phyloP scores from a whole-genome alignment of 2,797 vertebrate genomes.

The Alectoris magna region DNA sequence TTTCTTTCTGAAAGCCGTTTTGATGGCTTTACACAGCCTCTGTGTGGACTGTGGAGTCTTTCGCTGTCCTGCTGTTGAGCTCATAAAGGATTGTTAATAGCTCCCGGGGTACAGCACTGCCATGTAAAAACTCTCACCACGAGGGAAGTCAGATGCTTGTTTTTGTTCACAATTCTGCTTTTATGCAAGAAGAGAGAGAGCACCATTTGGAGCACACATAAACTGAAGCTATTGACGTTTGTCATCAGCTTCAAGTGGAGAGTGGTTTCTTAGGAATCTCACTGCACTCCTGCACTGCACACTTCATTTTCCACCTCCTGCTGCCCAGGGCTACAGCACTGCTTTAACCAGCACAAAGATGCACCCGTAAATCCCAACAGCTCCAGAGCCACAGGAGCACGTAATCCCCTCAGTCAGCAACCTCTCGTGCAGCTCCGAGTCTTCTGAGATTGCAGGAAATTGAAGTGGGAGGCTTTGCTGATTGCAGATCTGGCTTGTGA shows the following conservation, averaged over 20 bases:
- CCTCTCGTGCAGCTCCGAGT: conserved; percentile 61
- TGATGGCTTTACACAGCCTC: not conserved
- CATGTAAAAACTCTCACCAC: conserved; percentile 12
- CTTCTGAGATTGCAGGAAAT: conserved; percentile 68
- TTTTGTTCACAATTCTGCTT: conserved; percentile 35
- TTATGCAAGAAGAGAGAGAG: conserved; percentile 23
- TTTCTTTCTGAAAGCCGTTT: not conserved
- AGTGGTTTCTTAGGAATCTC: conserved; percentile 1
- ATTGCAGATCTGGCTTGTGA: conserved; percentile 60
- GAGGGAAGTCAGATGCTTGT: conserved; percentile 12
- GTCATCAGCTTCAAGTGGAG: conserved; percentile 32
- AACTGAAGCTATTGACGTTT: not conserved
- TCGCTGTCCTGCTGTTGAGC: not conserved
- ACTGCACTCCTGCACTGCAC: conserved; percentile 38
- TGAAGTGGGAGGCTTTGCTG: conserved; percentile 53
- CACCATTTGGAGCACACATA: conserved; percentile 21
- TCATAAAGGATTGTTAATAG: not conserved
- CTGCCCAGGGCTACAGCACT: conserved; percentile 53
- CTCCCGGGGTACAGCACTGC: conserved; percentile 9
- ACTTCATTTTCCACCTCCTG: conserved; percentile 55
- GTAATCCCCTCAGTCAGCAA: conserved; percentile 59
- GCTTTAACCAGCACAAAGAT: conserved; percentile 68
- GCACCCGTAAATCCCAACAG: conserved; percentile 60
- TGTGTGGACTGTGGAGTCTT: not conserved
- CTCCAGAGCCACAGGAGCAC: not conserved